phyloP scores from a whole-genome alignment of 2,888 invertebrate genomes.

The Crossocerus cetratus region DNA sequence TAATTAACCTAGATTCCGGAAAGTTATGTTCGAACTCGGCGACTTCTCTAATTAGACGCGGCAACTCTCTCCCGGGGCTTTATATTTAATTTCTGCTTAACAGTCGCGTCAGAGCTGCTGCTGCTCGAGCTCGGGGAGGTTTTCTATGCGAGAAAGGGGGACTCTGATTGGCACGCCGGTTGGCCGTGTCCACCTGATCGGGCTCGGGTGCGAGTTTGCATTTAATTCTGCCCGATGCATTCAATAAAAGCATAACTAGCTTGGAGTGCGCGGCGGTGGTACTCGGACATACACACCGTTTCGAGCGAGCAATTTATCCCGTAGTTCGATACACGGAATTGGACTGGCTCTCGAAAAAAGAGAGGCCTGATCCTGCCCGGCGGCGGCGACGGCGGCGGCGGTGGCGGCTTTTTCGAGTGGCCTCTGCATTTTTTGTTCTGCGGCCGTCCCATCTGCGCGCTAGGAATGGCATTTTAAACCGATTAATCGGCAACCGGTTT shows the following conservation, averaged over 20 bases:
- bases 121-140: not conserved
- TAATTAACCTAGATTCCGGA: conserved; percentile 50
- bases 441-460: conserved; percentile 34
- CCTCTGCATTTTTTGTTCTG: conserved; percentile 25
- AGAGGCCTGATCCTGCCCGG: conserved; percentile 1
- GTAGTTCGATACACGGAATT: conserved; percentile 30
- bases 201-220: not conserved
- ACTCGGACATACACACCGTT: conserved; percentile 20
- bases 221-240: not conserved
- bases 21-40: conserved; percentile 34
- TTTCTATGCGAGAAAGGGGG: not conserved
- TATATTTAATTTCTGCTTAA: conserved; percentile 36
- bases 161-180: not conserved
- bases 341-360: conserved; percentile 22
- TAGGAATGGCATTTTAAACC: conserved; percentile 52
- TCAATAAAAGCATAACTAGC: conserved; percentile 24
- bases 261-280: not conserved
- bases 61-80: conserved; percentile 22
- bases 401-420: conserved; percentile 30
- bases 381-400: too few species aligned
- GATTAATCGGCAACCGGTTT: conserved; percentile 38
- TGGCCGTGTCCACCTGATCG: not conserved
- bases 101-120: conserved; percentile 4
- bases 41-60: conserved; percentile 45
- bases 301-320: conserved; percentile 24